Base-by-base conservation (phyloP, 2,113 vertebrate species). In the Sturnus vulgaris region DNA sequence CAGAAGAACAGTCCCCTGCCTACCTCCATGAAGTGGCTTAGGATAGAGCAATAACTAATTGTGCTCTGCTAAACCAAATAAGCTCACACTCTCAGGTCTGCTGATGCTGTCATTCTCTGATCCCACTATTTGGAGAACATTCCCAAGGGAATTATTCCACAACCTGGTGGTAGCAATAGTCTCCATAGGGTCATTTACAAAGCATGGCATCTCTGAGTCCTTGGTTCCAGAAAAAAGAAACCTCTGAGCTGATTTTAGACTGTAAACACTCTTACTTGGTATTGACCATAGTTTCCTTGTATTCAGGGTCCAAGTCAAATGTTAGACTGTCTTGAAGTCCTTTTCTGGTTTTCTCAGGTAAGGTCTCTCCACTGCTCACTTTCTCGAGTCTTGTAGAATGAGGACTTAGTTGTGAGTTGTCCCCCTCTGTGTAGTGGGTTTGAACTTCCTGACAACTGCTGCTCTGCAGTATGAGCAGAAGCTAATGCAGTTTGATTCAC, bases 401-500 rank as follows among this genome's bases (percentile, higher is more conserved):
- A 79, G 49, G 69, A 37, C 81, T 21, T 17, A 71, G 35, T 52
- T 82, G 30, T 60, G 56, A 65, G 50, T 53, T 87, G 55, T 50
- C 11, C 15, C 19, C 9, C 14, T 63, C 27, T 46, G 24, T 1
- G 1, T 35, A 27, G 47, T 33, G 60, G 56, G 19, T 30, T 37
- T 17, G 61, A 88, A 59, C 71, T 81, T 93, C 68, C 69, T 83
- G 82, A 83, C 42, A 92, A 81, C 64, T 46, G 25, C 76, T 68
- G 20, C 72, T 90, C 64, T 88, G 64, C 49, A 53, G 56, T 60
- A 60, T 39, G 85, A 93, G 82, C 79, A 88, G 86, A 94, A 79
- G 60, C 27, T 90, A 94, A 93, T 60, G 55, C 37, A 60, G 69
- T 78, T 92, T 93, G 88, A 92, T 83, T 94, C 87, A 93, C 79